phyloP scores from a whole-genome alignment of 1,140 invertebrate genomes.

The Nasonia giraulti region DNA sequence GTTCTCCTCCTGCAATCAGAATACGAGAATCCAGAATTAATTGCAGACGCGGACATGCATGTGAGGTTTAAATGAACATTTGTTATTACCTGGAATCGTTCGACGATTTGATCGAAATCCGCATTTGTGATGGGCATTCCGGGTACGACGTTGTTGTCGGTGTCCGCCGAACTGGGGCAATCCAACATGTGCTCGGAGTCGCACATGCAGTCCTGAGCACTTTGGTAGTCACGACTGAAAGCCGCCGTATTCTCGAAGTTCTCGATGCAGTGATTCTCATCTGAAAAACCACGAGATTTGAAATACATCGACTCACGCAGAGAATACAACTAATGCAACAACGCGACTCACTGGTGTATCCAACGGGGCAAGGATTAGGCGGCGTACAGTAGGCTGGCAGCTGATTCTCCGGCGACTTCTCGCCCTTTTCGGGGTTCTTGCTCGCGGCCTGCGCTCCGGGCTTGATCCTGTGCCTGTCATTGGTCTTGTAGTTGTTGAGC shows the following conservation, averaged over 20 bases:
- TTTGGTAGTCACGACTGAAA: conserved; percentile 96
- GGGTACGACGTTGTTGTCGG: conserved; percentile 64
- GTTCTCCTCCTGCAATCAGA: conserved; percentile 79
- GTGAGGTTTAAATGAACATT: neutral
- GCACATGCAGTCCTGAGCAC: conserved; percentile 96
- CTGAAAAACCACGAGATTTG: conserved; percentile 63
- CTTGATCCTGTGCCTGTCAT: conserved; percentile 65
- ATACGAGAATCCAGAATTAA: conserved; percentile 17
- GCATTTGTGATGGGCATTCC: conserved; percentile 69
- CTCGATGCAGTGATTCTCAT: conserved; percentile 90
- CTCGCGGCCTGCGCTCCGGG: conserved; percentile 53
- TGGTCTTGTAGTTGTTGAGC: conserved; percentile 82
- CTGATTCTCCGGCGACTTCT: conserved; percentile 93
- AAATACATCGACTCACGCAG: conserved; percentile 7
- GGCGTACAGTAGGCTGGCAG: conserved; percentile 99
- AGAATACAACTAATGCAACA: neutral
- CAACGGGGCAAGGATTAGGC: conserved; percentile 97
- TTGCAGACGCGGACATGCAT: neutral
- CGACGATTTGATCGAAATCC: conserved; percentile 75
- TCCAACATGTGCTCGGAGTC: conserved; percentile 99
- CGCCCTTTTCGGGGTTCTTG: conserved; percentile 80
- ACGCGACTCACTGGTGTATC: conserved; percentile 80
- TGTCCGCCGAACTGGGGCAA: conserved; percentile 78
- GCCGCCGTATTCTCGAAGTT: conserved; percentile 96
- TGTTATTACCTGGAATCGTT: conserved; percentile 74